Conservation (phyloP, 37 sponge, comb jelly and placozoan species). For the Halichondria panicea region DNA sequence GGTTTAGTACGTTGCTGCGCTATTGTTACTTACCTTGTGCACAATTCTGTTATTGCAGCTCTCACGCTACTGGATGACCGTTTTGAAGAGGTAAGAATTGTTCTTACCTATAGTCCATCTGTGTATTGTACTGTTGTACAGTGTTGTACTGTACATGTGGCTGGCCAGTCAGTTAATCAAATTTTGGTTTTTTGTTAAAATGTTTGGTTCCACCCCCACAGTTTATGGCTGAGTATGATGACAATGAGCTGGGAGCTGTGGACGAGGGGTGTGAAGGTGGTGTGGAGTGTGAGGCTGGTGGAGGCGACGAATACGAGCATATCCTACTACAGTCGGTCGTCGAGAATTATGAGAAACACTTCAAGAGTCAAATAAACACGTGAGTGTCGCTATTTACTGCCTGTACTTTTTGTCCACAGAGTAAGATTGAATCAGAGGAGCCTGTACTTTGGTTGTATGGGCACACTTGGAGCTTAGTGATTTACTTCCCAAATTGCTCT, state of each 20-base stretch:
- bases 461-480: no score
- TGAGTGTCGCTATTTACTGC: no score
- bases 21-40: no score
- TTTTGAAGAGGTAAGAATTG: constrained; percentile 81
- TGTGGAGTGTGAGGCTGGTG: background rate
- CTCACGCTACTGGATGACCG: constrained; percentile 79
- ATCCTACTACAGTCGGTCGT: constrained; percentile 54
- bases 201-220: background rate
- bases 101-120: no score
- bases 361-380: background rate
- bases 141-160: no score
- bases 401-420: no score
- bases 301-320: constrained; percentile 13
- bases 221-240: constrained; percentile 80
- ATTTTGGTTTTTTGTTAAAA: no score
- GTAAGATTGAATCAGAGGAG: no score
- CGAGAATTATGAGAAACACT: constrained; percentile 57
- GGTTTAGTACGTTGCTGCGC: background rate
- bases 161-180: no score
- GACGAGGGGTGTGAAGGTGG: constrained; percentile 33
- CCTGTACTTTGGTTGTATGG: no score
- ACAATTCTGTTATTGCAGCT: constrained; percentile 46
- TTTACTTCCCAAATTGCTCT: no score
- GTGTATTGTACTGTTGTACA: no score
- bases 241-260: constrained; percentile 58